Evolutionary conservation across 2,113 vertebrate species (phyloP), one percentile per base, ranked within the genome.

Genomic region (Lophius piscatorius): DNA sequence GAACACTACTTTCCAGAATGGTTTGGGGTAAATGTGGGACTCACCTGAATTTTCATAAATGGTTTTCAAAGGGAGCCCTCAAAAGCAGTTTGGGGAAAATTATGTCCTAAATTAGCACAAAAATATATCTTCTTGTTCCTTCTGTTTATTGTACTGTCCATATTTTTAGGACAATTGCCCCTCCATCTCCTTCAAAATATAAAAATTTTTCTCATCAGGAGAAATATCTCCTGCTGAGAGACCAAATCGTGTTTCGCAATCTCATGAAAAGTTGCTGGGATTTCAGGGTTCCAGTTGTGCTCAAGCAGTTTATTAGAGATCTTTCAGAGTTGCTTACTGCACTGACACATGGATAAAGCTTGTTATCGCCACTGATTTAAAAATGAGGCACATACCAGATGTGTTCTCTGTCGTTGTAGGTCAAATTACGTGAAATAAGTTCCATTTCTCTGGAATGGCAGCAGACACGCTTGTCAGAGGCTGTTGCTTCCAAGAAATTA

Each of bases 201-300:
- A n/a, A n/a, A n/a, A n/a, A n/a, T n/a, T n/a, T n/a, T n/a, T n/a
- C n/a, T n/a, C n/a, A 35, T 44, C 49, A 5, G 12, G 17, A 41
- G 49, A 66, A 75, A 47, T 47, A 44, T 29, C 36, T 54, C 78
- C 62, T 76, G 63, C 70, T 78, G 68, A 76, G 34, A 35, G 34
- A 55, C 34, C 33, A 45, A 48, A 36, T 59, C 38, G 24, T 70
- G 52, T 66, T 63, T 78, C 39, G 47, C 28, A n/a, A n/a, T 35
- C 22, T 12, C 61, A 67, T 31, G 36, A 31, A 61, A 78, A 62
- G 24, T 59, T 64, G 29, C 60, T 63, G 44, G 47, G 28, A 55
- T 55, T 48, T 51, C 31, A 36, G 12, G 31, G 24, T 54, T 55
- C 22, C 5, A n/a, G 28, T 5, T 1, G 0, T 63, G 54, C 65